Evolutionary conservation across 1,140 invertebrate genomes (phyloP).

Genomic region (Heliconius hermathena): DNA sequence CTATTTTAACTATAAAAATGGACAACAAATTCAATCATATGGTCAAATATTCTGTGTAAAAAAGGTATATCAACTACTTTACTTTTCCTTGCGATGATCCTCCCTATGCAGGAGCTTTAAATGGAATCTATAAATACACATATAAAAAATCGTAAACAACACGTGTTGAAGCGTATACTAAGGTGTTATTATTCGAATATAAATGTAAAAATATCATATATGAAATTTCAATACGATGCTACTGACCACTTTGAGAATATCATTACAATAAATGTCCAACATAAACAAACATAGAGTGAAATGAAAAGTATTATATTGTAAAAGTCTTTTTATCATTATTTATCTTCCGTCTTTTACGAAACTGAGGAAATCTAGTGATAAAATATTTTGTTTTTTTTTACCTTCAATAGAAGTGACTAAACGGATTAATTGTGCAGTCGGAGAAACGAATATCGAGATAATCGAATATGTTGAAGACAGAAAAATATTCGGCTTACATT

Average conservation of each 20-base stretch:
- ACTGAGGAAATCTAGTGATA: no score
- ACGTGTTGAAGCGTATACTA: constrained; percentile 9
- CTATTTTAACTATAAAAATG: no score
- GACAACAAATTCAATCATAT: no score
- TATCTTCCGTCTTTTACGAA: no score
- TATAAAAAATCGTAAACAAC: background rate
- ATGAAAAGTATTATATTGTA: constrained; percentile 20
- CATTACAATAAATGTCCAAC: background rate
- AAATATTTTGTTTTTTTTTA: no score
- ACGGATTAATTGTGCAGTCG: no score
- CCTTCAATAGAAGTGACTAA: background rate
- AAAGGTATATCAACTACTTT: no score
- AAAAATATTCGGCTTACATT: no score
- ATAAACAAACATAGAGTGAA: constrained; percentile 13
- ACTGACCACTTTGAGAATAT: constrained; percentile 3
- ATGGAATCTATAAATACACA: constrained; percentile 4
- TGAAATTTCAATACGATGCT: constrained; percentile 11
- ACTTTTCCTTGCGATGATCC: no score
- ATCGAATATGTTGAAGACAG: background rate
- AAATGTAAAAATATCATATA: constrained; percentile 6
- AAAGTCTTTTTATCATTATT: background rate
- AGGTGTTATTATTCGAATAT: constrained; percentile 14
- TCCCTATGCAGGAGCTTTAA: no score
- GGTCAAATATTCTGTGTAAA: no score
- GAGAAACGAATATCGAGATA: background rate